phyloP scores from a whole-genome alignment of 1,140 invertebrate species.

The Drosophila parvula region DNA sequence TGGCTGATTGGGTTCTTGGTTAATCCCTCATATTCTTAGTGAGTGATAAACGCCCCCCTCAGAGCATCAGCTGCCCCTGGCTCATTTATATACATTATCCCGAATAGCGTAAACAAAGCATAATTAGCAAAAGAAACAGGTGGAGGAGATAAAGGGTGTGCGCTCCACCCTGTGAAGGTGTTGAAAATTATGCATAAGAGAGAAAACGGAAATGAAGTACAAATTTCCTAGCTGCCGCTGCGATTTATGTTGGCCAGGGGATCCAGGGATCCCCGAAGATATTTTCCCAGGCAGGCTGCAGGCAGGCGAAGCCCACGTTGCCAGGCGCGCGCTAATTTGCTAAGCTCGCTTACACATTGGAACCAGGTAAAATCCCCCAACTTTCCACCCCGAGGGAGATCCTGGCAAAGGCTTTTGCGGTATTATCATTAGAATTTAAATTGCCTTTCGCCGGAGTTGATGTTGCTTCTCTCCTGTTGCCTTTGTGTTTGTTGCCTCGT shows the following conservation, averaged over 20 bases:
- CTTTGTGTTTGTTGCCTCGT: slow-evolving; percentile 2
- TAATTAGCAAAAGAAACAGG: slow-evolving; percentile 61
- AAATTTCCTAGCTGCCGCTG: slow-evolving; percentile 60
- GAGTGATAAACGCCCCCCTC: slow-evolving; percentile 1
- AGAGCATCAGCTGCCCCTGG: slow-evolving; percentile 1
- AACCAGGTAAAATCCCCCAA: slow-evolving; percentile 1
- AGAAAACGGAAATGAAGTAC: slow-evolving; percentile 69
- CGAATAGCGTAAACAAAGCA: slow-evolving; percentile 66
- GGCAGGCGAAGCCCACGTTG: slow-evolving; percentile 34
- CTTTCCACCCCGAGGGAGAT: slow-evolving; percentile 11
- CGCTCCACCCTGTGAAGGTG: slow-evolving; percentile 28
- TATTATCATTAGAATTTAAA: slow-evolving; percentile 81
- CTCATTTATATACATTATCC: slow-evolving; percentile 29
- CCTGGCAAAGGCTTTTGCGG: slow-evolving; percentile 63
- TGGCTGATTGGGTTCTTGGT: not conserved
- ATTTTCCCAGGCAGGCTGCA: slow-evolving; percentile 26
- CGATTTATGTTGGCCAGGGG: slow-evolving; percentile 45
- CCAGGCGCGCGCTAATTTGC: slow-evolving; percentile 74
- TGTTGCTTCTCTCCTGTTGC: not conserved
- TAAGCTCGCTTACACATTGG: slow-evolving; percentile 74
- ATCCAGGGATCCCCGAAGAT: slow-evolving; percentile 40
- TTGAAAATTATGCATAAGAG: slow-evolving; percentile 71
- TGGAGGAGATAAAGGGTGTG: slow-evolving; percentile 20
- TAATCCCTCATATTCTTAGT: not conserved
- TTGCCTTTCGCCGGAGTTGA: slow-evolving; percentile 65